These are phyloP conservation scores for Synergus umbraculus DNA, from an alignment of 2,888 invertebrate species.

Conservation along the genomic window DNA sequence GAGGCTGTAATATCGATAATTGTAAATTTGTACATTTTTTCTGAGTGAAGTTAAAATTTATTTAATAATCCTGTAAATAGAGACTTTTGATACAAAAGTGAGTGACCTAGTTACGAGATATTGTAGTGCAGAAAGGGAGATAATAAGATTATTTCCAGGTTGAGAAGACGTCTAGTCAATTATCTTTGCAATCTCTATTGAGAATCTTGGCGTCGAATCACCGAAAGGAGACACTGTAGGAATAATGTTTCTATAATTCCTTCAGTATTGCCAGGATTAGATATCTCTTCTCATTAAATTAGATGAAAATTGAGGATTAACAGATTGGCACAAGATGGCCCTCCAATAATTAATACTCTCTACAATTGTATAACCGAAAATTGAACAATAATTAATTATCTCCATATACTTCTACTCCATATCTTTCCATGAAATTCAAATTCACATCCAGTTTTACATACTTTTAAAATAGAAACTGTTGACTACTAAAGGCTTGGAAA, in stretches of 20 bases:
- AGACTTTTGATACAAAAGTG: constrained; percentile 10
- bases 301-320: background rate
- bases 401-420: no score
- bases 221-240: background rate
- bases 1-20: background rate
- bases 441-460: no score
- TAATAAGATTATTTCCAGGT: constrained; percentile 29
- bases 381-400: no score
- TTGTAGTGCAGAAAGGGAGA: constrained; percentile 23
- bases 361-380: no score
- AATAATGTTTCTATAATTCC: background rate
- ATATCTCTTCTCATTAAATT: constrained; percentile 3
- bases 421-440: no score
- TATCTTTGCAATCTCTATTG: constrained; percentile 36
- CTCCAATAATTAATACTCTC: no score
- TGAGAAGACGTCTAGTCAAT: constrained; percentile 23
- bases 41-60: background rate
- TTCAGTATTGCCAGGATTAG: background rate
- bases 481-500: no score
- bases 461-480: no score
- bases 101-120: constrained; percentile 27
- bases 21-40: background rate
- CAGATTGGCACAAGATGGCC: background rate
- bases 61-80: background rate
- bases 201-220: constrained; percentile 16